phyloP scores from a whole-genome alignment of 2,113 vertebrate genomes.

The Zapus hudsonius region DNA sequence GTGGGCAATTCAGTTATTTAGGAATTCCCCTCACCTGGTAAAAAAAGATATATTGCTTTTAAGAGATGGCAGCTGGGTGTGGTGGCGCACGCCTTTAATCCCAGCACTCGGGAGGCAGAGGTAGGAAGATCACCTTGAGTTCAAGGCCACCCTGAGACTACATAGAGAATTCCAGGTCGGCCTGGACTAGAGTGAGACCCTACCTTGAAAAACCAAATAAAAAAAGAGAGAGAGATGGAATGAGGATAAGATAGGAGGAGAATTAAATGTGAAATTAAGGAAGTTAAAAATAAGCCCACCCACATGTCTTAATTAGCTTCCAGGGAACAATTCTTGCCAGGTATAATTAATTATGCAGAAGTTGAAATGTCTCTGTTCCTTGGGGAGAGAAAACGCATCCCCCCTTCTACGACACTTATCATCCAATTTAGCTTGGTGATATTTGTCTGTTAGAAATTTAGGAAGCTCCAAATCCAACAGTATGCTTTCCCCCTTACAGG shows the following conservation, averaged over 20 bases:
- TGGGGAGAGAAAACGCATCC: constrained; percentile 38
- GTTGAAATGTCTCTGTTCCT: constrained; percentile 77
- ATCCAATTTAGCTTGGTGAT: constrained; percentile 78
- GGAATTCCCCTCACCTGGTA: constrained; percentile 55
- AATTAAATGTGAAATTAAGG: constrained; percentile 62
- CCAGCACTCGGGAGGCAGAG: no score
- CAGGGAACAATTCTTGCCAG: constrained; percentile 79
- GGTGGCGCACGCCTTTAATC: no score
- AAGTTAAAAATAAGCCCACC: constrained; percentile 60
- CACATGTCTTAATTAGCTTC: constrained; percentile 77
- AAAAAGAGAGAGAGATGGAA: constrained; percentile 8
- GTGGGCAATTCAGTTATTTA: constrained; percentile 28
- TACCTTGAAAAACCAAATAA: no score
- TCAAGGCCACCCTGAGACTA: no score
- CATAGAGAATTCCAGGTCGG: no score
- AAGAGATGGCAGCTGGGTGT: no score
- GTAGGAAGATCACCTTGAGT: no score
- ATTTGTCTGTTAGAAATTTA: constrained; percentile 78
- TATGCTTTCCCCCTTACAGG: constrained; percentile 57
- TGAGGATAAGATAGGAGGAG: constrained; percentile 2
- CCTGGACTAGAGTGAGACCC: no score
- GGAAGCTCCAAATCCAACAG: constrained; percentile 80
- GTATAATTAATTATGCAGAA: constrained; percentile 73
- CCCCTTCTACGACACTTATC: constrained; percentile 61
- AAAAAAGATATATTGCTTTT: constrained; percentile 58